Evolutionary conservation across 2,113 vertebrate genomes (phyloP).

Genomic region (Glaucidium brasilianum): DNA sequence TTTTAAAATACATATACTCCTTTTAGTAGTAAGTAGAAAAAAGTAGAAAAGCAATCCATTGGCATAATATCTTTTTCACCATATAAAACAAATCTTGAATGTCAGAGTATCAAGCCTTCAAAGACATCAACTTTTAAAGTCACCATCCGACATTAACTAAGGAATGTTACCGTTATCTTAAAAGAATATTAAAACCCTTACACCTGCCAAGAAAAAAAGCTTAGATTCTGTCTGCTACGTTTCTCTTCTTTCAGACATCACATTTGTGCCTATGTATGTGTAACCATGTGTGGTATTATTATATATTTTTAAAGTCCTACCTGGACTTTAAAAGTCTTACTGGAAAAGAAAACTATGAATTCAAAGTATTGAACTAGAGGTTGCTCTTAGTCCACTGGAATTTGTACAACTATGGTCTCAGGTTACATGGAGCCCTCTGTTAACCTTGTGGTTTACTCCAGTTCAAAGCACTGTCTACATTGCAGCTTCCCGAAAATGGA

Average conservation of each 20-base stretch:
- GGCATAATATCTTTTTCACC: background rate
- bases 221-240: background rate
- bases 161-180: background rate
- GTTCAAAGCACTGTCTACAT: constrained; percentile 4
- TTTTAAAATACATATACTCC: background rate
- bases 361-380: background rate
- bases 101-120: background rate
- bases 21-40: background rate
- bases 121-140: background rate
- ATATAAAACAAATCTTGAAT: background rate
- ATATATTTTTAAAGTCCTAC: background rate
- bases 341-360: background rate
- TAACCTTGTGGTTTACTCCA: background rate
- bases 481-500: background rate
- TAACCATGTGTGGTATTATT: background rate
- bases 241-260: background rate
- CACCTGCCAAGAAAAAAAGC: background rate
- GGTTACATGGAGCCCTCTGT: background rate
- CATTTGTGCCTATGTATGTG: background rate
- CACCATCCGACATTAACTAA: background rate
- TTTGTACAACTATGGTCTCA: background rate
- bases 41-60: background rate
- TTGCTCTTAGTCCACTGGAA: background rate
- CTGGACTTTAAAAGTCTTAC: background rate
- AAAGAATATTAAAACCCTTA: background rate